These are phyloP conservation scores for Paramormyrops kingsleyae DNA, from an alignment of 2,113 vertebrate genomes.

Conservation along the genomic window DNA sequence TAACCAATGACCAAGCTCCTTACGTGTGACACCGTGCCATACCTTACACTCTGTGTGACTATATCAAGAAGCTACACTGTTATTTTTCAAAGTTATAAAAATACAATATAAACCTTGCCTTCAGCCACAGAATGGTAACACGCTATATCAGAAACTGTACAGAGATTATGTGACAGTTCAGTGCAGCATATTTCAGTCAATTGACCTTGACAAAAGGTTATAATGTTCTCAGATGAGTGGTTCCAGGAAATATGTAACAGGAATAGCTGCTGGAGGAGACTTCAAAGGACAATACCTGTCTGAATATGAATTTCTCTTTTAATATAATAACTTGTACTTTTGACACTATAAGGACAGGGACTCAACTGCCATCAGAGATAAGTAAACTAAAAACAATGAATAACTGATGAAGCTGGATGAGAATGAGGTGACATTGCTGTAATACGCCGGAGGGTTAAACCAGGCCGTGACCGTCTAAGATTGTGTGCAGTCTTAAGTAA, in stretches of 20 bases:
- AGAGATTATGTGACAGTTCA: not conserved
- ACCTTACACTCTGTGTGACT: not conserved
- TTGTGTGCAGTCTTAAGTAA: not conserved
- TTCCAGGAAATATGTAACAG: not conserved
- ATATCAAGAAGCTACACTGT: not conserved
- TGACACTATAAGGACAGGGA: not conserved
- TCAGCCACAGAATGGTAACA: not conserved
- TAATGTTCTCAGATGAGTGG: not conserved
- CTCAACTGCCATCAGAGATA: not conserved
- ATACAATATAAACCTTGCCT: not conserved
- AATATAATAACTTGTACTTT: not conserved
- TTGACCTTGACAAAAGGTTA: not conserved
- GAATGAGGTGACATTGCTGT: not conserved
- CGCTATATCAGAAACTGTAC: not conserved
- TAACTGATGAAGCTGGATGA: not conserved
- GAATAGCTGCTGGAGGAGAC: not conserved
- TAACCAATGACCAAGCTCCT: not conserved
- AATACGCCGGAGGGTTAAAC: not conserved
- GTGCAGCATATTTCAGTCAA: not conserved
- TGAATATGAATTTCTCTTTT: not conserved
- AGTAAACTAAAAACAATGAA: not conserved
- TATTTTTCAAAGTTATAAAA: not conserved
- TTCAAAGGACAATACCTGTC: not conserved
- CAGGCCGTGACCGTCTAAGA: not conserved
- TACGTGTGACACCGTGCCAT: not conserved